Base-by-base conservation (phyloP, 2,888 invertebrate species). In the Gari tellinella region DNA sequence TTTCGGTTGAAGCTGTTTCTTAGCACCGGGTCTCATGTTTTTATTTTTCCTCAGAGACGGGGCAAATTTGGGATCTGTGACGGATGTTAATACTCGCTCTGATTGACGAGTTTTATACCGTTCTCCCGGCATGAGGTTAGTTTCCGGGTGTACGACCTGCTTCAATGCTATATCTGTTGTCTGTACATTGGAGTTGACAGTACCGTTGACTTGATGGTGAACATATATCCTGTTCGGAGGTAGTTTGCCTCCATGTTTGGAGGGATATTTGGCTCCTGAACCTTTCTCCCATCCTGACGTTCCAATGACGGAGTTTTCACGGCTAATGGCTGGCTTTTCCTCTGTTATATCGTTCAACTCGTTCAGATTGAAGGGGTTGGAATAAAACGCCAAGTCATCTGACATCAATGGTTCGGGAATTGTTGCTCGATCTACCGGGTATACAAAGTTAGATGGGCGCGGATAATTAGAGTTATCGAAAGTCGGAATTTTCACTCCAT, bases 401-500 rank as follows among this genome's bases (percentile, higher is more conserved):
- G 26, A 12, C 4, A 2, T 17, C 3, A 41, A 43, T 15, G 45
- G 52, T 3, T 60, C 56, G n/a, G 56, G 49, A 7, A 45, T 31
- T 17, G 60, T 37, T 23, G 57, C 52, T 37, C 21, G 49, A 4
- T 52, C 37, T 15, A 74, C 57, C 19, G 73, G 73, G 53, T 70
- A 78, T 43, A 68, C 63, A 56, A 78, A 72, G 49, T 78, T 23
- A 14, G 43, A 25, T 31, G 78, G 78, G 38, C 78, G 41, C 14
- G 78, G 70, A 57, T 56, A 78, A 23, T 78, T 78, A 8, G 52
- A 31, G 56, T 78, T 66, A 49, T 78, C 78, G 48, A 52, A 61
- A 17, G 45, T 40, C n/a, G 69, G 65, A 19, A 37, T 14, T 17
- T 19, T 43, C 3, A 43, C 14, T 43, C 19, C 19, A 43, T 43